phyloP scores from a whole-genome alignment of 2,888 invertebrate genomes.

The Pterostichus niger region DNA sequence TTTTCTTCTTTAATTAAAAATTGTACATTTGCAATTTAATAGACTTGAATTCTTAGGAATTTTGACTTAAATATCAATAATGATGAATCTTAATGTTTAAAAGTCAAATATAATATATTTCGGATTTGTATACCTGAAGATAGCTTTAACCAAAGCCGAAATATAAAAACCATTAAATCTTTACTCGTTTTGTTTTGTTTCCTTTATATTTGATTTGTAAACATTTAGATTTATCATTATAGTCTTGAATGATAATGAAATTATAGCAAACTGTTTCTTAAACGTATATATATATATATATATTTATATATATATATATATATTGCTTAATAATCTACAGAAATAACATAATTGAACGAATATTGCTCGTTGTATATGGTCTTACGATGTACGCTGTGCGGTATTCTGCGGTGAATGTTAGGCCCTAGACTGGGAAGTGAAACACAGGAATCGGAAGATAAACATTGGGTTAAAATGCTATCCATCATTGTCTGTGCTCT shows the following conservation, averaged over 20 bases:
- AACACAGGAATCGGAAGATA: slow-evolving; percentile 54
- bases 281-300: background rate
- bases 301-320: no score
- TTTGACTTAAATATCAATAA: background rate
- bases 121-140: no score
- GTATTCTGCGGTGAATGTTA: background rate
- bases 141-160: no score
- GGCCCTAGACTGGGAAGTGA: slow-evolving; percentile 7
- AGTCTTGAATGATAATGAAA: slow-evolving; percentile 16
- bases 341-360: background rate
- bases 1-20: slow-evolving; percentile 45
- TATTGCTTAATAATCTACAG: no score
- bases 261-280: slow-evolving; percentile 4
- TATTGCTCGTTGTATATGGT: background rate
- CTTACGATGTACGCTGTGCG: background rate
- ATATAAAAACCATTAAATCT: no score
- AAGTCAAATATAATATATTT: background rate
- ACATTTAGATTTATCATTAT: no score
- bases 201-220: no score
- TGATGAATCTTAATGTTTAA: no score
- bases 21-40: slow-evolving; percentile 18
- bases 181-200: no score
- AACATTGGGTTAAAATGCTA: slow-evolving; percentile 58
- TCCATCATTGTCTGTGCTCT: slow-evolving; percentile 58
- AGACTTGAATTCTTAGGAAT: background rate